Evolutionary conservation across 2,888 invertebrate species (phyloP).

Genomic region (Xanthia icteritia): DNA sequence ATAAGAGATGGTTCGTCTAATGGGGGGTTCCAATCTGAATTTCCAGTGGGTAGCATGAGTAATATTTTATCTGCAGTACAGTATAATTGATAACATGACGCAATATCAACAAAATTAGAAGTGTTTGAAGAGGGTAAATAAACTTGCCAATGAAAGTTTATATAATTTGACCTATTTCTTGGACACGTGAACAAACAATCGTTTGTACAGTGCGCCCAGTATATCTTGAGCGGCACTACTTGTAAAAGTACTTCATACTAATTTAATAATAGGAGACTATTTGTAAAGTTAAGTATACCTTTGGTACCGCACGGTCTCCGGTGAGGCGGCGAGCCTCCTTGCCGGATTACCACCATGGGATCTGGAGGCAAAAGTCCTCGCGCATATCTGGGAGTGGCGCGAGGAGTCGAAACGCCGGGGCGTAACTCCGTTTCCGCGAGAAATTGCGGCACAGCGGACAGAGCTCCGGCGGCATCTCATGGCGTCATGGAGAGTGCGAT

Average conservation of each 20-base stretch:
- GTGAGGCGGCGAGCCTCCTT: too few species aligned
- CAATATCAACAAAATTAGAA: constrained; percentile 14
- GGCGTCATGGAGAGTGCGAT: too few species aligned
- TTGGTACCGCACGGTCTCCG: too few species aligned
- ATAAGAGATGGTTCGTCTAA: not conserved
- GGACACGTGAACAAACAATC: constrained; percentile 33
- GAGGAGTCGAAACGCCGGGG: too few species aligned
- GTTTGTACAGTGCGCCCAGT: not conserved
- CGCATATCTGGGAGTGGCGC: too few species aligned
- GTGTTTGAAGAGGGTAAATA: constrained; percentile 17
- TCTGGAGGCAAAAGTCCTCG: too few species aligned
- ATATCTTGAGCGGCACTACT: not conserved
- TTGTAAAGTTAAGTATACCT: not conserved
- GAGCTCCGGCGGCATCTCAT: too few species aligned
- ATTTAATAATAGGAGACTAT: not conserved
- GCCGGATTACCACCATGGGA: too few species aligned
- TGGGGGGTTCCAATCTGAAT: not conserved
- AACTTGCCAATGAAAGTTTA: constrained; percentile 32
- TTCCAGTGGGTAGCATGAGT: not conserved
- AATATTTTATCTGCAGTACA: not conserved
- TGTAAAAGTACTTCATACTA: not conserved
- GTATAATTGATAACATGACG: not conserved
- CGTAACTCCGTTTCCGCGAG: too few species aligned
- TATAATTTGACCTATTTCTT: constrained; percentile 40
- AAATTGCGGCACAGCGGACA: too few species aligned